Evolutionary conservation across 2,797 vertebrate species (phyloP), one percentile per base, ranked within the genome.

Genomic region (Epinephelus coioides): DNA sequence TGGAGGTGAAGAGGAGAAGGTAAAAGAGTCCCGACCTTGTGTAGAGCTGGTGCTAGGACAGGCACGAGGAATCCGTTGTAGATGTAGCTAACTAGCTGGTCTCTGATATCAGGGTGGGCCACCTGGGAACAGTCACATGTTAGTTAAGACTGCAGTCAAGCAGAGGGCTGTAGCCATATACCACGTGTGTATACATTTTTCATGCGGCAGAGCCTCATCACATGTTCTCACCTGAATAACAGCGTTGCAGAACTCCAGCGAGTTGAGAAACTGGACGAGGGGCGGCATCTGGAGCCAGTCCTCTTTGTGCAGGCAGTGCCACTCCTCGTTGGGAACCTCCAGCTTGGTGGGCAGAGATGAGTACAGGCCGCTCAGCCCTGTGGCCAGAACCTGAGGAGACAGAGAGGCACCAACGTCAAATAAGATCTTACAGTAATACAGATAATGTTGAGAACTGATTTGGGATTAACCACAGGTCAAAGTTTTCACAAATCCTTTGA

Each of bases 31-130:
- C 96, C 91, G 73, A 99, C 98, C 97, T 99, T 99, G 91, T 99
- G 98, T 23, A 99, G 97, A 0, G 98, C 98, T 82, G 98, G 98
- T 90, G 98, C 98, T 73, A 99, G 92, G 70, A 99, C 98, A 2
- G 98, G 98, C 66, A 99, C 96, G 14, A 99, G 95, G 93, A 99
- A 99, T 21, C 98, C 98, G 40, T 99, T 98, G 93, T 98, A 97
- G 90, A 99, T 99, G 88, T 99, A 99, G 84, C 95, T 94, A 76
- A 99, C 96, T 50, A 99, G 96, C 94, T 99, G 98, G 89, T 94
- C 95, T 89, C 97, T 96, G 94, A 99, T 99, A 79, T 96, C 93
- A 11, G 96, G 93, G 88, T 99, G 96, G 59, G 98, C 97, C 89
- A 99, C 97, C 98, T 99, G 90, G 46, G 64, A 86, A 84, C 50